Evolutionary conservation across 2,888 invertebrate genomes (phyloP).

Genomic region (Chaetoderma sp.): DNA sequence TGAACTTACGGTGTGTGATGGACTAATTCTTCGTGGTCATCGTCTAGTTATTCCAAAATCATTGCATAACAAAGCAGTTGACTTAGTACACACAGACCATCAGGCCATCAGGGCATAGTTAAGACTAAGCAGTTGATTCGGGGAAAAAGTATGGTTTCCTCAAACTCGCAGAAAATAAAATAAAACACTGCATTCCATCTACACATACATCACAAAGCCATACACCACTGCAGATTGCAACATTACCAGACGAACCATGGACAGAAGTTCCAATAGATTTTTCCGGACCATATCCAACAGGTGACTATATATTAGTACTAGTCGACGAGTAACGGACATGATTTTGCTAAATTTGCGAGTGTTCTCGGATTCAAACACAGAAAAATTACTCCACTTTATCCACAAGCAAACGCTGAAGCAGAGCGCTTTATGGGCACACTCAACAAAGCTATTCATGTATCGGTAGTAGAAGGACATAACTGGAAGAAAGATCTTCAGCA

Average conservation of each 20-base stretch:
- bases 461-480: neutral
- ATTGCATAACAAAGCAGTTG: too few species aligned
- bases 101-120: too few species aligned
- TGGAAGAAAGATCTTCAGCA: neutral
- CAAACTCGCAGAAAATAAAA: too few species aligned
- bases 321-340: neutral
- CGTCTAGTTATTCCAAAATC: too few species aligned
- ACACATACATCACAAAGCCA: neutral
- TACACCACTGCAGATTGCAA: neutral
- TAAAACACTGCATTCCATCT: neutral
- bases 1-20: too few species aligned
- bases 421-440: neutral
- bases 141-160: too few species aligned
- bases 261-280: neutral
- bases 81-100: too few species aligned
- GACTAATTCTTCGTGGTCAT: too few species aligned
- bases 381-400: neutral
- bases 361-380: slow-evolving; percentile 18
- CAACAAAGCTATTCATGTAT: neutral
- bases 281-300: neutral
- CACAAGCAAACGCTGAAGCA: neutral
- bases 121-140: too few species aligned
- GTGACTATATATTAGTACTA: neutral
- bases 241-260: neutral
- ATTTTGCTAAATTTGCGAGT: slow-evolving; percentile 19